Conservation (phyloP, 2,113 vertebrate genomes). For the Hucho hucho region DNA sequence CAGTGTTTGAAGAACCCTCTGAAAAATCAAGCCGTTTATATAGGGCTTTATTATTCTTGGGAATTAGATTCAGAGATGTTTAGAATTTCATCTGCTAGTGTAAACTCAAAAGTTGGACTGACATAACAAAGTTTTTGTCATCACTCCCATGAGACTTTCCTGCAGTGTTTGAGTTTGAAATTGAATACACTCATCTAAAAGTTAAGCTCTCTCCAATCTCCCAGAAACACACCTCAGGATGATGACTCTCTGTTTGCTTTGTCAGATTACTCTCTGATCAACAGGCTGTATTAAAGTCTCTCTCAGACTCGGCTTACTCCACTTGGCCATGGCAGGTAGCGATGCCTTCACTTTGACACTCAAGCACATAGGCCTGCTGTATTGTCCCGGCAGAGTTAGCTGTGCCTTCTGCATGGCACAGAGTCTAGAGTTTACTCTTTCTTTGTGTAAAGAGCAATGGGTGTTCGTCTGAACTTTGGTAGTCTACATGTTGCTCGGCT, state of each 20-base stretch:
- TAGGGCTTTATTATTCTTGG: conserved; percentile 53
- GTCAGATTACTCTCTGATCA: conserved; percentile 50
- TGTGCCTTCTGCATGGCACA: too few species aligned
- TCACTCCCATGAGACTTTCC: conserved; percentile 30
- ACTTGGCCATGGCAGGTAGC: conserved; percentile 1
- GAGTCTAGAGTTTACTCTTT: too few species aligned
- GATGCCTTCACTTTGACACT: background rate
- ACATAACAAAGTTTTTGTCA: conserved; percentile 42
- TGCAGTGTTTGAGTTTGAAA: conserved; percentile 58
- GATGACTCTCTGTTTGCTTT: conserved; percentile 52
- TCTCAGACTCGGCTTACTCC: background rate
- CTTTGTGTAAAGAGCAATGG: too few species aligned
- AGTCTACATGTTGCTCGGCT: too few species aligned
- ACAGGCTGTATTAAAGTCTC: conserved; percentile 33
- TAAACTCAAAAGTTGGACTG: conserved; percentile 42
- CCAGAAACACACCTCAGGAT: conserved; percentile 29
- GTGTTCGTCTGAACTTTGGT: too few species aligned
- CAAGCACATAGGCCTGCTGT: too few species aligned
- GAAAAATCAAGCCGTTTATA: conserved; percentile 48
- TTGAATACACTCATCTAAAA: conserved; percentile 49
- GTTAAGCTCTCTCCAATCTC: conserved; percentile 45
- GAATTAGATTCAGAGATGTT: conserved; percentile 59
- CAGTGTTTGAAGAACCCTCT: conserved; percentile 32
- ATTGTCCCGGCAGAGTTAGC: too few species aligned
- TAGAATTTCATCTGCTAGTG: conserved; percentile 43